Evolutionary conservation across 2,797 vertebrate genomes (phyloP), one percentile per base, ranked within the genome.

Genomic region (Hipposideros larvatus): DNA sequence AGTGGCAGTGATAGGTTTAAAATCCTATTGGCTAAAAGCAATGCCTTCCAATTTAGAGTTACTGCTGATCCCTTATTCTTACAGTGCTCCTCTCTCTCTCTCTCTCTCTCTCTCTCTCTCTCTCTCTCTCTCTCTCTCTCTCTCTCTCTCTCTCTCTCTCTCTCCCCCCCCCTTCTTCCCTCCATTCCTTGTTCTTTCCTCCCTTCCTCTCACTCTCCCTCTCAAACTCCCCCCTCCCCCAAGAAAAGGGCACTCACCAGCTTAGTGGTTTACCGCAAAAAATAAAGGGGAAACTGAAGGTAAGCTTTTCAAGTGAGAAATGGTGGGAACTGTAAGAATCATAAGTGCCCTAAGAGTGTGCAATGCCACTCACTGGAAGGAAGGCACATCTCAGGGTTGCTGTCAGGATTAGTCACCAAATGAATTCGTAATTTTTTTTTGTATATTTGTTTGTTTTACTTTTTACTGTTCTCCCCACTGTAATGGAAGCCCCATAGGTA

Each of bases 21-120:
- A 94, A 88, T 48, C 11, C 19, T 91, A 28, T 48, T 74, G 24
- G 37, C 83, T 75, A 41, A 95, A 92, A 83, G n/a, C 74, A 34
- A 63, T 65, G 11, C 43, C 87, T 93, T 46, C 26, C 6, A 51
- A 66, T 80, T 86, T 70, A 31, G 37, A 85, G n/a, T 66, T 43
- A 28, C 51, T 80, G 16, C 37, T 57, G 53, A 53, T 90, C 21
- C 19, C 22, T 53, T 37, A 10, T 71, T 73, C 51, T 46, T 51
- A 10, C 1, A 26, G 37, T 48, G 48, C 16, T 70, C 63, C 24
- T 83, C 34, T 85, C 28, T 82, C 16, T 19, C 43, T 59, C 18
- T n/a, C 0, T 13, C 13, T 51, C 28, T 8, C 2, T 28, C 34
- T 34, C 21, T 57, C 5, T 34, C 48, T 55, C 59, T 55, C n/a